Evolutionary conservation across 2,888 invertebrate species (phyloP).

Genomic region (Reticulitermes lucifugus): DNA sequence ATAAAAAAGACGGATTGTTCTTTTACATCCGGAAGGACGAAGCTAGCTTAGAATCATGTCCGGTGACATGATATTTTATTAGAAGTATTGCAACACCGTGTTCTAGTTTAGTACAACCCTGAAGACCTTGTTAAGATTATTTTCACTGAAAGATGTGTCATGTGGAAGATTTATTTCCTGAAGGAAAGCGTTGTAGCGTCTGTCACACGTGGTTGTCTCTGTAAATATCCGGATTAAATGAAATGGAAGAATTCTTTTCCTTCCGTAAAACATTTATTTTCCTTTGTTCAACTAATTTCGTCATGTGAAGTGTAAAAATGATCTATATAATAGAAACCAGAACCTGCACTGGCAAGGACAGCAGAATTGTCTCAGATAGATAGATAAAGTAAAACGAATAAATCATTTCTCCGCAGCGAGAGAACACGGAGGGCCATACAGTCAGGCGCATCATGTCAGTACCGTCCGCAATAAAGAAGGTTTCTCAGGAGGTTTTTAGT

Average conservation of each 20-base stretch:
- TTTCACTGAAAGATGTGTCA: too few relatives aligned
- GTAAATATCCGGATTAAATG: not conserved
- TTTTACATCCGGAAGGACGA: too few relatives aligned
- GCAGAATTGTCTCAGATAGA: not conserved
- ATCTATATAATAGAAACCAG: not conserved
- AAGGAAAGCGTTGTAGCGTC: too few relatives aligned
- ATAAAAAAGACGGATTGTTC: too few relatives aligned
- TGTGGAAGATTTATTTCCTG: too few relatives aligned
- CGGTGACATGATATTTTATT: too few relatives aligned
- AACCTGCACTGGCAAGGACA: not conserved
- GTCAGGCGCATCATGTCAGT: not conserved
- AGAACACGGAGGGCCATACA: not conserved
- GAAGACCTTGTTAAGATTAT: too few relatives aligned
- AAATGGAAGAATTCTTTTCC: not conserved
- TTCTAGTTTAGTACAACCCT: too few relatives aligned
- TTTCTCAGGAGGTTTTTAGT: too few relatives aligned
- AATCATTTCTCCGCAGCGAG: not conserved
- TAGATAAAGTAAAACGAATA: not conserved
- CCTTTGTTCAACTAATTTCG: conserved; percentile 9
- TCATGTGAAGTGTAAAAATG: not conserved
- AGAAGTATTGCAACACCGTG: too few relatives aligned
- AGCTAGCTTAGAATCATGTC: too few relatives aligned
- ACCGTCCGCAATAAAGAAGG: too few relatives aligned
- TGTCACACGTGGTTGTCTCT: not conserved
- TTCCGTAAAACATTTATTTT: not conserved